Evolutionary conservation across 1,140 invertebrate genomes (phyloP), one percentile per base, ranked within the genome.

Genomic region (Ephestia elutella): DNA sequence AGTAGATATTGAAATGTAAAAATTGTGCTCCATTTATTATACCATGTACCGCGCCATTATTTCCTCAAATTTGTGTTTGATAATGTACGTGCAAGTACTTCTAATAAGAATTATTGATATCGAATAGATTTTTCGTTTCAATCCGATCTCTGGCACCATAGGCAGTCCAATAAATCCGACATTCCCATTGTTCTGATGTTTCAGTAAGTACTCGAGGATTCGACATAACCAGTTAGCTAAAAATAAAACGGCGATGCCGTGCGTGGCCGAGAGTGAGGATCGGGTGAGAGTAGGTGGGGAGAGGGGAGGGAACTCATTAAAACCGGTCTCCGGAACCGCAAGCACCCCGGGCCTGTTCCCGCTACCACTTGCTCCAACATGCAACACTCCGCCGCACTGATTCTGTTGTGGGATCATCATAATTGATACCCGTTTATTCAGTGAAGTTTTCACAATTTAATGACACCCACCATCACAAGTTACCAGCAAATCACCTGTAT

Each of bases 211-310:
- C 38, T 44, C n/a, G 38, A 44, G 67, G 66, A 73, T 71, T 75
- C 70, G 67, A 71, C 62, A 66, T 65, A 76, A 80, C 75, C 75
- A 65, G 77, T 79, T 70, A 63, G 78, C 71, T 82, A 77, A 79
- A 82, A 82, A 80, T 82, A 80, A 80, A 75, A n/a, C n/a, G n/a
- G n/a, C 73, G 64, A 66, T 65, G 61, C 66, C 63, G 69, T 66
- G 71, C 70, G 62, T 67, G 62, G 68, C 65, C 65, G 66, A 68
- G 63, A n/a, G 50, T 50, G 49, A 25, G 21, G 21, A 25, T 25
- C 21, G 21, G 21, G 21, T 25, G 21, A 25, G 21, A 25, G 21
- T 25, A 2, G 21, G 21, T 25, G 18, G 49, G 62, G 59, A 28
- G 55, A 25, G 35, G 18, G 53, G 57, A 17, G 18, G 49, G 18